Base-by-base conservation (phyloP, 2,888 invertebrate genomes). In the Drosophila antonietae region DNA sequence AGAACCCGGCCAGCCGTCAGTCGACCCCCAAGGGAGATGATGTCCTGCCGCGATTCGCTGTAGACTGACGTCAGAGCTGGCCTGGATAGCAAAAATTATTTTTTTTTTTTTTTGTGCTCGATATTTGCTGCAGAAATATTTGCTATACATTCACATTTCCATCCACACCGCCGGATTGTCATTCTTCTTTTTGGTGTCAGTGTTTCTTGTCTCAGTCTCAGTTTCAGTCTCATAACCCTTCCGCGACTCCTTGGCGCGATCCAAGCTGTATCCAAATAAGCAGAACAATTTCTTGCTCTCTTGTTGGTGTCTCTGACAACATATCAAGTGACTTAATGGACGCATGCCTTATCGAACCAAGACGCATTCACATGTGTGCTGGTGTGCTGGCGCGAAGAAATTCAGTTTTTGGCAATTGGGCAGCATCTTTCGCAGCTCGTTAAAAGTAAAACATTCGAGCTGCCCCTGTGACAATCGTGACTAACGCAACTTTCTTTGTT, bases 381-480 rank as follows among this genome's bases (percentile, higher is more conserved):
- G 28, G 31, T 49, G 53, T 8, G 6, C 15, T 49, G 35, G 63
- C 58, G 63, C 46, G 47, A n/a, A 31, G 31, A 55, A 73, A 62
- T 73, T 66, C 73, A 75, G 72, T 70, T 81, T 76, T 37, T 63
- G 75, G 59, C 80, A 53, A 60, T 62, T 70, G 35, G 64, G 68
- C 68, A 74, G 66, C 73, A 66, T 73, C 59, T 89, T 31, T 87
- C 73, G 74, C 88, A 81, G 84, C 79, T 90, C 83, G 77, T 89
- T 87, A 84, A 69, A 72, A 62, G 73, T 51, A 57, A 55, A 59
- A 75, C 33, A 53, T 28, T 47, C 37, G 12, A 20, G 12, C n/a
- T 58, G 35, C 43, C 31, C 47, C 49, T 33, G 37, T 62, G 78
- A 74, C 66, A 70, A 75, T 52, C 63, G 57, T 80, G 82, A 80